Conservation (phyloP, 2,888 invertebrate species). For the Cylindroiulus punctatus region DNA sequence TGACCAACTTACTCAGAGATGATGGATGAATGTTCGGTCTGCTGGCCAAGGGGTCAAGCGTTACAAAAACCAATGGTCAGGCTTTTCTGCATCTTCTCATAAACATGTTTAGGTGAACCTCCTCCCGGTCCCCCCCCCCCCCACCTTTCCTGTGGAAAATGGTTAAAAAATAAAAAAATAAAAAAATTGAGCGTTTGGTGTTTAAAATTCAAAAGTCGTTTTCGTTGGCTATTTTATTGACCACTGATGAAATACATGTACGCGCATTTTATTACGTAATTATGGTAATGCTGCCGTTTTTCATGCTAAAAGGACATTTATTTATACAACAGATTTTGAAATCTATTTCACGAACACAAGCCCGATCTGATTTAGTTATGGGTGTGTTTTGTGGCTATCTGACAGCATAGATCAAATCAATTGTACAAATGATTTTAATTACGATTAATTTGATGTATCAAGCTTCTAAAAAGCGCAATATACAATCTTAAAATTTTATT, state of each 20-base stretch:
- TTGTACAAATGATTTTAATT: too few species aligned
- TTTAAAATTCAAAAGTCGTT: conserved; percentile 11
- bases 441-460: too few species aligned
- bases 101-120: background rate
- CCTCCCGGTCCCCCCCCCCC: too few species aligned
- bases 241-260: background rate
- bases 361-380: background rate
- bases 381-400: too few species aligned
- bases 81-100: background rate
- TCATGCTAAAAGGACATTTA: background rate
- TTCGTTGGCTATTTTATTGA: background rate
- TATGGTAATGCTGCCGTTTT: background rate
- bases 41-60: conserved; percentile 9
- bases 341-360: background rate
- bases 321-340: background rate
- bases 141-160: background rate
- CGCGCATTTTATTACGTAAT: background rate
- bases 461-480: too few species aligned
- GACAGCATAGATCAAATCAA: too few species aligned
- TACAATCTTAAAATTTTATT: too few species aligned
- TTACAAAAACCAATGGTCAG: background rate
- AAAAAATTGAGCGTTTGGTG: background rate
- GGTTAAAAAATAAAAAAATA: background rate
- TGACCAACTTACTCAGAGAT: background rate
- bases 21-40: background rate